Conservation (phyloP, 1,140 invertebrate genomes). For the Cardiocondyla obscurior region DNA sequence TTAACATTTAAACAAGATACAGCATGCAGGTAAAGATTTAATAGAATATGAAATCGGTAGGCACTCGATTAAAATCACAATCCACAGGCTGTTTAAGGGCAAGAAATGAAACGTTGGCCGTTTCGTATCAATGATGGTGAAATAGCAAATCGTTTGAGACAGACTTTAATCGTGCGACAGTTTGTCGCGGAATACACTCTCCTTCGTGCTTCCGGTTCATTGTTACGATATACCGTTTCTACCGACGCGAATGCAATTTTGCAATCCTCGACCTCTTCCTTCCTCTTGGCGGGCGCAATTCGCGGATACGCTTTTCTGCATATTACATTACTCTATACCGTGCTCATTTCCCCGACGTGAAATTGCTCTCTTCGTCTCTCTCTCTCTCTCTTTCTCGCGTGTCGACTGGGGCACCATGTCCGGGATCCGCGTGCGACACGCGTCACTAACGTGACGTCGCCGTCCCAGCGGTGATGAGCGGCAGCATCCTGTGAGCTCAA, state of each 20-base stretch:
- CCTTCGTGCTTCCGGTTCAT: slow-evolving; percentile 37
- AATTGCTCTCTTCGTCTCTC: slow-evolving; percentile 37
- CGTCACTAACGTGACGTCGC: slow-evolving; percentile 45
- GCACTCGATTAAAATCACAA: not conserved
- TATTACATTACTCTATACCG: slow-evolving; percentile 4
- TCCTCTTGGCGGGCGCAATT: slow-evolving; percentile 24
- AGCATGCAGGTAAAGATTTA: too few relatives aligned
- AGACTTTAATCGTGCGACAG: slow-evolving; percentile 30
- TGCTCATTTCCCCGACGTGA: slow-evolving; percentile 20
- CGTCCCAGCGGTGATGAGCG: slow-evolving; percentile 71
- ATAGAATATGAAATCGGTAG: not conserved
- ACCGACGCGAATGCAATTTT: slow-evolving; percentile 36
- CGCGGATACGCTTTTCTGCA: slow-evolving; percentile 14
- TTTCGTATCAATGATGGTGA: slow-evolving; percentile 1
- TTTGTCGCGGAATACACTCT: slow-evolving; percentile 9
- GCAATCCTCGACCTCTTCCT: slow-evolving; percentile 51
- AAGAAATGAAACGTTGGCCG: not conserved
- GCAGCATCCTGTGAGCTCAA: slow-evolving; percentile 71
- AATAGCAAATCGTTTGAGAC: slow-evolving; percentile 11
- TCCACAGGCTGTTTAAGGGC: too few relatives aligned
- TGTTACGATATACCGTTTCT: slow-evolving; percentile 44
- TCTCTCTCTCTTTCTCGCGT: not conserved
- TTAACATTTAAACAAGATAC: too few relatives aligned
- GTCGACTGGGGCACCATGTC: slow-evolving; percentile 31
- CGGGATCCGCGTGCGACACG: slow-evolving; percentile 61